Evolutionary conservation across 2,797 vertebrate genomes (phyloP).

Genomic region (Philypnodon macrostomus): DNA sequence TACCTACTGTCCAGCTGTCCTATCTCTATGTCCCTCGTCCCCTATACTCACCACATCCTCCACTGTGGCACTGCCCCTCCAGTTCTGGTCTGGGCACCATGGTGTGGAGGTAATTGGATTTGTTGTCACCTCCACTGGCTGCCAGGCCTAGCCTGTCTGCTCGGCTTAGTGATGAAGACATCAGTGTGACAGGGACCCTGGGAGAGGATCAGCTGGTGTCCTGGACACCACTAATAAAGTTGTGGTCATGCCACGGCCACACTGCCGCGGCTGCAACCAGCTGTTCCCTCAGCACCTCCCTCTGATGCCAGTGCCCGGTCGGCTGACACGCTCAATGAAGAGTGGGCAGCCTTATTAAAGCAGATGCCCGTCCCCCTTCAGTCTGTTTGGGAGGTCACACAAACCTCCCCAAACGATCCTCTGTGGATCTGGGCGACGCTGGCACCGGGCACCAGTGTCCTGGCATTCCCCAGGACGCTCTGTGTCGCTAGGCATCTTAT

Average conservation of each 20-base stretch:
- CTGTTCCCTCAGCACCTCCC: slow-evolving; percentile 79
- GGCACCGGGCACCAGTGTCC: slow-evolving; percentile 42
- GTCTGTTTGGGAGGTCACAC: slow-evolving; percentile 56
- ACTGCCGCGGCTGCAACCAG: slow-evolving; percentile 86
- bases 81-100: slow-evolving; percentile 82
- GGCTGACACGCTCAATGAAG: slow-evolving; percentile 29
- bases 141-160: slow-evolving; percentile 94
- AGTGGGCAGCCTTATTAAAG: slow-evolving; percentile 57
- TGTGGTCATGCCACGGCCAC: slow-evolving; percentile 71
- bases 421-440: slow-evolving; percentile 48
- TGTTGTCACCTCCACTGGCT: slow-evolving; percentile 98
- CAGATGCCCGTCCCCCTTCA: slow-evolving; percentile 50
- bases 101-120: slow-evolving; percentile 99
- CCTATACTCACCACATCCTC: slow-evolving; percentile 21
- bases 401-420: slow-evolving; percentile 31
- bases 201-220: slow-evolving; percentile 97
- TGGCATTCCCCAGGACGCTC: slow-evolving; percentile 35
- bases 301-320: slow-evolving; percentile 34
- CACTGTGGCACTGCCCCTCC: slow-evolving; percentile 53
- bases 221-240: slow-evolving; percentile 90
- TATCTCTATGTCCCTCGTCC: slow-evolving; percentile 28
- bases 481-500: slow-evolving; percentile 47
- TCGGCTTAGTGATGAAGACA: slow-evolving; percentile 99
- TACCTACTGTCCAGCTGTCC: slow-evolving; percentile 12
- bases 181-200: slow-evolving; percentile 95